Conservation (phyloP, 2,113 vertebrate genomes). For the Cottus gobio region DNA sequence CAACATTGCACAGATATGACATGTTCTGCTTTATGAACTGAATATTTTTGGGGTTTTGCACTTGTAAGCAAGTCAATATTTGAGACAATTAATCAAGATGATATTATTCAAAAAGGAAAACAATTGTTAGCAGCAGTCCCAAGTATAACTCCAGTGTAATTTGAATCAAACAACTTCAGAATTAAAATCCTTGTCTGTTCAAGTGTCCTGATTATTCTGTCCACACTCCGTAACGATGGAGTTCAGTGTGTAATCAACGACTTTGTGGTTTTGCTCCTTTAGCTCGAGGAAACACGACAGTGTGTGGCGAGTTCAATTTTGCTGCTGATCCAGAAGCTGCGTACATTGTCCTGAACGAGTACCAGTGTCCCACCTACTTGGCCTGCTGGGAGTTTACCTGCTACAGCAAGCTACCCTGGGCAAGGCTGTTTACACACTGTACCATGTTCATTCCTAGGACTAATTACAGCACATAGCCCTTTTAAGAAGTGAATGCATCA, state of each 20-base stretch:
- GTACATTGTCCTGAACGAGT: conserved; percentile 84
- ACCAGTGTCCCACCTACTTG: conserved; percentile 82
- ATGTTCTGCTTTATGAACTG: background rate
- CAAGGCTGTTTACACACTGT: conserved; percentile 51
- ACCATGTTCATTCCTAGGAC: background rate
- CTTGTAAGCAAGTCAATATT: background rate
- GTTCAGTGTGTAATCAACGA: background rate
- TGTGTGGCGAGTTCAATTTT: conserved; percentile 86
- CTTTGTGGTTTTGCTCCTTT: background rate
- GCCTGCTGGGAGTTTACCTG: conserved; percentile 87
- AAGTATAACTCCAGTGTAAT: background rate
- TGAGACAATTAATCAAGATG: background rate
- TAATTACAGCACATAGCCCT: background rate
- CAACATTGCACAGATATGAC: background rate
- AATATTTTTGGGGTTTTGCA: background rate
- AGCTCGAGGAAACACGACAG: conserved; percentile 83
- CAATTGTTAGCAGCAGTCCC: background rate
- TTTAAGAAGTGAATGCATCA: background rate
- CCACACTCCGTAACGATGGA: background rate
- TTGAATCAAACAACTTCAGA: background rate
- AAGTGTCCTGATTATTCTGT: background rate
- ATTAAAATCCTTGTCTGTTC: background rate
- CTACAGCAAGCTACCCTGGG: conserved; percentile 80
- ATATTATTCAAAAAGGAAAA: background rate
- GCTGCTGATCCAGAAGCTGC: conserved; percentile 85